phyloP scores from a whole-genome alignment of 2,113 vertebrate genomes.

The Anthoscopus minutus region DNA sequence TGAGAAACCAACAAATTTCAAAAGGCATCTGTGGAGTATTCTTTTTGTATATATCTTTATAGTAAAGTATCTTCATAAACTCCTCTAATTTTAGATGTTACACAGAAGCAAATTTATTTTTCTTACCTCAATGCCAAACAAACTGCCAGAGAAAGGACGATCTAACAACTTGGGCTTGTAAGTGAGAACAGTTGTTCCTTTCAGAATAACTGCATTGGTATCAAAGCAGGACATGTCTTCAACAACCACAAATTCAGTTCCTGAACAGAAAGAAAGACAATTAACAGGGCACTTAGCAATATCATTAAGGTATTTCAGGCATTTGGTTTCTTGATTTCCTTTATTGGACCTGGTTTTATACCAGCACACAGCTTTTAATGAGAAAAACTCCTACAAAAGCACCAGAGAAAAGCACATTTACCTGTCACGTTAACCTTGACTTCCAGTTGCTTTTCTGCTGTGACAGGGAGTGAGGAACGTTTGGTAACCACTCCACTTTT shows the following conservation, averaged over 20 bases:
- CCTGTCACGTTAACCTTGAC: slow-evolving; percentile 96
- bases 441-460: slow-evolving; percentile 83
- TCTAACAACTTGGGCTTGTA: slow-evolving; percentile 92
- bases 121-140: slow-evolving; percentile 92
- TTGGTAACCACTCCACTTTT: slow-evolving; percentile 95
- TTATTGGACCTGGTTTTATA: not conserved
- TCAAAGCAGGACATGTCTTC: slow-evolving; percentile 90
- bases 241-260: slow-evolving; percentile 96
- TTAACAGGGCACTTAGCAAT: not conserved
- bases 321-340: not conserved
- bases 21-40: not conserved
- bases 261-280: slow-evolving; percentile 54
- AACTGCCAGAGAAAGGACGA: slow-evolving; percentile 91
- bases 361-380: not conserved
- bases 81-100: not conserved
- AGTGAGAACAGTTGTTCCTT: slow-evolving; percentile 95
- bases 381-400: not conserved
- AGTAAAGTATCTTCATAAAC: not conserved
- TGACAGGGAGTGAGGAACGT: slow-evolving; percentile 83
- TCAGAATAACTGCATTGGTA: slow-evolving; percentile 91
- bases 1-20: not conserved
- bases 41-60: not conserved
- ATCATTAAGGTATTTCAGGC: not conserved
- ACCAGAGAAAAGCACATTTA: slow-evolving; percentile 28
- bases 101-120: not conserved